Percentiles rank a stretch among this genome's conserved stretches.
Evolutionary conservation across 92 coral and sea anemone genomes (phyloP).

Genomic region (Siderastrea radians): DNA sequence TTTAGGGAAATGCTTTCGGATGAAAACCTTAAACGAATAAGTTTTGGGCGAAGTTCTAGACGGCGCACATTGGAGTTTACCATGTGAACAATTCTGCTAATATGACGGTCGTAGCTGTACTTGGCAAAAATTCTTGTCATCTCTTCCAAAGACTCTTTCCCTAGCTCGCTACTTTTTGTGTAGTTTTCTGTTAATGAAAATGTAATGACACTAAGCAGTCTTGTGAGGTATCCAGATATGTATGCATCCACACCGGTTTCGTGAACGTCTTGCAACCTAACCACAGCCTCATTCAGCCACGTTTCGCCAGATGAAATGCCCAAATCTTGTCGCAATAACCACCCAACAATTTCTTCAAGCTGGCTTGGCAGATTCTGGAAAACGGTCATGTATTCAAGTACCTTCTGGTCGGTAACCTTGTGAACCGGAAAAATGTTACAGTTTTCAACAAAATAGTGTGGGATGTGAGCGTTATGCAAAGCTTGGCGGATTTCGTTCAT

Average conservation of each 20-base stretch:
- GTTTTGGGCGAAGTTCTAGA: neutral
- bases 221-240: slow-evolving; percentile 52
- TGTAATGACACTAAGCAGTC: slow-evolving; percentile 52
- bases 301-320: neutral
- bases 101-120: slow-evolving; percentile 42
- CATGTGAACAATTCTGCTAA: slow-evolving; percentile 47
- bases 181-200: slow-evolving; percentile 37
- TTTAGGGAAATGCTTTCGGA: neutral
- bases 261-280: slow-evolving; percentile 5
- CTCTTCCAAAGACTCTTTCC: slow-evolving; percentile 30
- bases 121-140: slow-evolving; percentile 31
- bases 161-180: neutral
- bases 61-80: slow-evolving; percentile 5
- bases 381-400: slow-evolving; percentile 18
- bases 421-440: slow-evolving; percentile 61
- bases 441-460: slow-evolving; percentile 41
- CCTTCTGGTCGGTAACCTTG: slow-evolving; percentile 28
- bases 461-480: slow-evolving; percentile 20
- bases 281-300: neutral
- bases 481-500: slow-evolving; percentile 36
- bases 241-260: slow-evolving; percentile 11
- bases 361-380: slow-evolving; percentile 7
- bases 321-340: slow-evolving; percentile 34
- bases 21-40: neutral
- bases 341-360: neutral